Evolutionary conservation across 2,888 invertebrate species (phyloP), one percentile per base, ranked within the genome.

Genomic region (Flexamia atlantica): DNA sequence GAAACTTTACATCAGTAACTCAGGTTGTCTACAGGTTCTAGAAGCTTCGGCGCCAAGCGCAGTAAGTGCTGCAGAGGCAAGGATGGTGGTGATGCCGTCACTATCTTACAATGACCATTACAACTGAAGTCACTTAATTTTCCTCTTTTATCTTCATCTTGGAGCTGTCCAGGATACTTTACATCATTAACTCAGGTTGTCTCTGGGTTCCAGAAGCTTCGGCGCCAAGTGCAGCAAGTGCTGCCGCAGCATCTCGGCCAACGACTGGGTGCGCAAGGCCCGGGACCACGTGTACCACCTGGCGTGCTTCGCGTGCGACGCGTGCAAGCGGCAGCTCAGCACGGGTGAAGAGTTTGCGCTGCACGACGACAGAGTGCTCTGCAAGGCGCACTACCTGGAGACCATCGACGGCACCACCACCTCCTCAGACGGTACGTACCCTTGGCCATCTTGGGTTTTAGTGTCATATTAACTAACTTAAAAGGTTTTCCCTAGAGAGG

Each of bases 281-380:
- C 93, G 97, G 81, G 96, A 97, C 89, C 95, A 97, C 90, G 97
- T 99, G 42, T 99, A 98, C 92, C 99, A 99, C 91, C 92, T 99
- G 90, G 99, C 99, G 74, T 99, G 99, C 91, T 99, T 99, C 91
- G 98, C 99, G 25, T 99, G 99, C 91, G 98, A 99, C 90, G 97
- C 97, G 85, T 98, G 98, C 90, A 97, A 97, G 88, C 93, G 97
- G 42, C 98, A 98, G 91, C 92, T 98, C 85, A 97, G 96, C 87
- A 98, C 97, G 0, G 98, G 98, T 5, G 98, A 99, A 90, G 98
- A 99, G 92, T 99, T 99, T 91, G 98, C 99, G 14, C 93, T 99
- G 85, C 96, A 98, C 90, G 98, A 99, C 88, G 97, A 97, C 90
- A 92, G 97, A 87, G 96, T 99, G 84, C 94, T 99, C 86, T 99